These are phyloP conservation scores for Leptobrachium leishanense DNA, from an alignment of 2,113 vertebrate genomes.

Conservation along the genomic window DNA sequence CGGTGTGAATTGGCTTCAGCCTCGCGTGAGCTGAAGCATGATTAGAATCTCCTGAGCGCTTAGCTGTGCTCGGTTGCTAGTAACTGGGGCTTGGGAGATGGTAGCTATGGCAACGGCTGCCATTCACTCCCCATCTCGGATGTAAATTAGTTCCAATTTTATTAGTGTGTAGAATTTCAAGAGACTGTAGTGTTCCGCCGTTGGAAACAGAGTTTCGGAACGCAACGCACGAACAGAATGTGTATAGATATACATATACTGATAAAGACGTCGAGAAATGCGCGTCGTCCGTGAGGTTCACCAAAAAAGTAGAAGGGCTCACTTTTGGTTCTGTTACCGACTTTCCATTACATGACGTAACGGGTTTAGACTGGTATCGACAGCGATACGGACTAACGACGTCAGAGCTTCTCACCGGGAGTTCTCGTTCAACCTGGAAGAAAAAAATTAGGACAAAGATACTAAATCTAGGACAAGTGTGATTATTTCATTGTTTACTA, in stretches of 20 bases:
- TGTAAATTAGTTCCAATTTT: conserved; percentile 80
- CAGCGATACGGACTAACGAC: no score
- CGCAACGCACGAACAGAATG: neutral
- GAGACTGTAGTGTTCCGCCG: conserved; percentile 57
- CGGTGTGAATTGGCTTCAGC: conserved; percentile 27
- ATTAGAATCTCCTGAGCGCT: conserved; percentile 57
- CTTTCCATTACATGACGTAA: no score
- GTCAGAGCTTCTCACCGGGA: no score
- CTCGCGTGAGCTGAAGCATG: conserved; percentile 45
- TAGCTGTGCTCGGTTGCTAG: conserved; percentile 54
- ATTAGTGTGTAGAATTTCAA: conserved; percentile 80
- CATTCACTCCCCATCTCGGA: conserved; percentile 74
- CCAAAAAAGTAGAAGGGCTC: no score
- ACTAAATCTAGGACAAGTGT: no score
- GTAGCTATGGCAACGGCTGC: conserved; percentile 76
- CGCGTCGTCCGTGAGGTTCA: no score
- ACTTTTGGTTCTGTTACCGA: neutral
- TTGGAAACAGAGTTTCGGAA: conserved; percentile 47
- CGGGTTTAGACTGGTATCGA: no score
- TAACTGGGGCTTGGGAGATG: conserved; percentile 68
- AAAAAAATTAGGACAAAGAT: no score
- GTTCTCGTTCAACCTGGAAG: no score
- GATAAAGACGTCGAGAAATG: no score
- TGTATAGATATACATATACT: no score
- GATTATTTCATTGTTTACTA: no score